A percentile compares a stretch with the other conserved stretches of the same genome.
Conservation (phyloP, 2,113 vertebrate genomes). For the Cyanoramphus novaezelandiae region DNA sequence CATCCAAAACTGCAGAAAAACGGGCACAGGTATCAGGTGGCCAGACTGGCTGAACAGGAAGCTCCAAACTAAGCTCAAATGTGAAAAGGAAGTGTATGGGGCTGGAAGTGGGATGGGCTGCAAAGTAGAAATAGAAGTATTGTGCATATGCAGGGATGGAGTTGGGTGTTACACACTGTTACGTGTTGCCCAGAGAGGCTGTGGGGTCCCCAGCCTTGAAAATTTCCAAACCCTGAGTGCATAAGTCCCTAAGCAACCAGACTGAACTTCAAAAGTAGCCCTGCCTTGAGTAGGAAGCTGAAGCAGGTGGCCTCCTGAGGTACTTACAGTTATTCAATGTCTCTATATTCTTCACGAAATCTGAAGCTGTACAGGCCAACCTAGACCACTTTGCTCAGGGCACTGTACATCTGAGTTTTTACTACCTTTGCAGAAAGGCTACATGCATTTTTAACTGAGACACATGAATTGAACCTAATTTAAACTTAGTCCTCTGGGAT, state of each 20-base stretch:
- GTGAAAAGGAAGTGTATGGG: background rate
- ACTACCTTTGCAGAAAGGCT: background rate
- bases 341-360: background rate
- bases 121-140: background rate
- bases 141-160: background rate
- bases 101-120: background rate
- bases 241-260: background rate
- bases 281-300: background rate
- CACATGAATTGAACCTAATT: background rate
- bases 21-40: accelerated
- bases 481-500: background rate
- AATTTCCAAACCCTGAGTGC: background rate
- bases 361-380: background rate
- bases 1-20: background rate
- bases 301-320: background rate
- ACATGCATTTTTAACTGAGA: background rate
- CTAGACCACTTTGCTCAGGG: background rate
- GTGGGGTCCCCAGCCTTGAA: background rate
- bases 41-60: background rate
- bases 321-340: background rate
- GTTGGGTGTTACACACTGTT: background rate
- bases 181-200: background rate
- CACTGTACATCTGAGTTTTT: background rate
- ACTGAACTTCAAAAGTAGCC: background rate
- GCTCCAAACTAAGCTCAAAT: background rate